Evolutionary conservation across 30 jellyfish, hydroid and myxozoan species (phyloP), one percentile per base, ranked within the genome.

Genomic region (Mastigias papua): DNA sequence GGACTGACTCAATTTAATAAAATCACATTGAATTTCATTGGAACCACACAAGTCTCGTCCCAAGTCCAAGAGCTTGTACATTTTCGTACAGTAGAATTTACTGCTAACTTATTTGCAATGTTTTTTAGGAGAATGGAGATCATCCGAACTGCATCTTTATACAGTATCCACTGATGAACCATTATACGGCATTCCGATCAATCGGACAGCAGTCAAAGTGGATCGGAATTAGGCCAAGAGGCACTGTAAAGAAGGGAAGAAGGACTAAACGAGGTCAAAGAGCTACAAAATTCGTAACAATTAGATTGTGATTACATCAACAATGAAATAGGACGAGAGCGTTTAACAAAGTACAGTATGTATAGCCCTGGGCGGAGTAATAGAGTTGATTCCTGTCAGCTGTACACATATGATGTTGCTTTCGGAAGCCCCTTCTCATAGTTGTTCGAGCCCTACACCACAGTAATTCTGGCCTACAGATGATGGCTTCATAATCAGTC

Each of bases 131-230:
- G 6, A 26, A 31, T 31, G 82, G 86, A 70, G 63, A 69, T 35
- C 62, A 73, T 32, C 46, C 75, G 37, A 65, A 73, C 25, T 83
- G 92, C 70, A 51, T 70, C 27, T 83, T 83, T 64, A 49, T 58
- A n/a, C 86, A 75, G 29, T 60, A 48, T 73, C 73, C 86, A 23
- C 42, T 70, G 8, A 34, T 84, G n/a, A 42, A 71, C 46, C 80
- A 83, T 58, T 83, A 83, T 84, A 83, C 92, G 50, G 79, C 92
- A 33, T 83, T 83, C 61, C 92, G 76, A 29, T 83, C 92, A 20
- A 20, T 72, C 30, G 42, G 80, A 16, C 50, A 71, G 33, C 76
- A 23, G 27, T 23, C 42, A 5, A 29, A 48, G 23, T 60, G 85
- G 86, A 60, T 83, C 61, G 92, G 92, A 27, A 71, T 62, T 3